Conservation (phyloP, 2,797 vertebrate species). For the Intellagama lesueurii region DNA sequence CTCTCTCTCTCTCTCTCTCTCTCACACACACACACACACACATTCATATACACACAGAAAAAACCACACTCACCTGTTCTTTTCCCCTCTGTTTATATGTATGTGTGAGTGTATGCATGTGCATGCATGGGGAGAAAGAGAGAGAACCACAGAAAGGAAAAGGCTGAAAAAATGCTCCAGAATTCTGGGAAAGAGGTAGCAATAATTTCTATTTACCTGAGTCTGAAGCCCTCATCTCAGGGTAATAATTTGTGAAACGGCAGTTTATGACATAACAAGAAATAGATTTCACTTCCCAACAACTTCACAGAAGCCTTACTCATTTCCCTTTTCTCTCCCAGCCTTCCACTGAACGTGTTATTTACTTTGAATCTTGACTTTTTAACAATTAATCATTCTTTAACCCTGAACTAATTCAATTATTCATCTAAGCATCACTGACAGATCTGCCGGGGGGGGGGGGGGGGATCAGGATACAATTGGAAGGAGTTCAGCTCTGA, state of each 20-base stretch:
- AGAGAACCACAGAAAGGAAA: neutral
- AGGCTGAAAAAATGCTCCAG: neutral
- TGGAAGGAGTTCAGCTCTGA: neutral
- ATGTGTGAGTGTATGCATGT: neutral
- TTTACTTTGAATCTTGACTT: slow-evolving; percentile 25
- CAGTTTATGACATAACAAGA: neutral
- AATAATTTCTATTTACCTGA: neutral
- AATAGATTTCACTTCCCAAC: neutral
- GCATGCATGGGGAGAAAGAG: neutral
- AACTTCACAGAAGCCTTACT: neutral
- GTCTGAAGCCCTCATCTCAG: neutral
- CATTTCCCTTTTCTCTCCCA: neutral
- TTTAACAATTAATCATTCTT: slow-evolving; percentile 49
- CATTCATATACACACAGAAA: too few species aligned
- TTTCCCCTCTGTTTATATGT: neutral
- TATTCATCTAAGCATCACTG: slow-evolving; percentile 57
- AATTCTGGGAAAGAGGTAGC: neutral
- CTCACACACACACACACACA: too few species aligned
- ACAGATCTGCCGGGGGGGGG: neutral
- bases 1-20: too few species aligned
- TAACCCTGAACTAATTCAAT: slow-evolving; percentile 42
- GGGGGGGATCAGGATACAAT: slow-evolving; percentile 1
- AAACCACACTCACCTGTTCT: too few species aligned
- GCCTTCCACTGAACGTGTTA: neutral
- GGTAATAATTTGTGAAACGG: neutral